phyloP scores from a whole-genome alignment of 2,888 invertebrate genomes.

The Lasiommata megera region DNA sequence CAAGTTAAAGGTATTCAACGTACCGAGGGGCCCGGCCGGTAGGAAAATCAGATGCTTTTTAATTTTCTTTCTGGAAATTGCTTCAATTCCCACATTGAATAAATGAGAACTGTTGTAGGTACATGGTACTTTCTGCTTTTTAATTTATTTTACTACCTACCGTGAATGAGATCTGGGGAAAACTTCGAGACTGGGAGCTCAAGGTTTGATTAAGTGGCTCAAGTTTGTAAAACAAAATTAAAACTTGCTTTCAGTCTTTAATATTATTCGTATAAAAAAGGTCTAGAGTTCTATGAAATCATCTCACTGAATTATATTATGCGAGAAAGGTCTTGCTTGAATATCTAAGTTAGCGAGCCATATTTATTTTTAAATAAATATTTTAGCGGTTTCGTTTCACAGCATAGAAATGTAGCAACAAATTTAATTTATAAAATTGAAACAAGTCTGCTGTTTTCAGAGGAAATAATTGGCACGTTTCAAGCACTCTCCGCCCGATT shows the following conservation, averaged over 20 bases:
- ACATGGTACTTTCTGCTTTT: slow-evolving; percentile 15
- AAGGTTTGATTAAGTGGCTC: slow-evolving; percentile 1
- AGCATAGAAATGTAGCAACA: neutral
- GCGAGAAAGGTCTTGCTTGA: too few species aligned
- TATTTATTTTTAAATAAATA: too few species aligned
- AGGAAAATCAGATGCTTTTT: slow-evolving; percentile 1
- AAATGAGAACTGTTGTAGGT: slow-evolving; percentile 10
- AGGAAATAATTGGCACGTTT: slow-evolving; percentile 8
- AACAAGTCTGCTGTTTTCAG: neutral
- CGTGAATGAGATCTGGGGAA: slow-evolving; percentile 21
- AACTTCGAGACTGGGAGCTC: slow-evolving; percentile 4
- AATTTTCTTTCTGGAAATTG: neutral
- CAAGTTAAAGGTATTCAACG: neutral
- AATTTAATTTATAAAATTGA: neutral
- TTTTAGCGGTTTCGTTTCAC: neutral
- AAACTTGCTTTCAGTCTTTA: neutral
- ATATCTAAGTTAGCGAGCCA: too few species aligned
- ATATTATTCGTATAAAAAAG: neutral
- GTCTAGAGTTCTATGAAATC: too few species aligned
- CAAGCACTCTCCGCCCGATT: slow-evolving; percentile 2
- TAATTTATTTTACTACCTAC: slow-evolving; percentile 22
- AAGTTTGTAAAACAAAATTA: neutral
- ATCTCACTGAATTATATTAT: too few species aligned
- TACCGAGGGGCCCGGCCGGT: neutral
- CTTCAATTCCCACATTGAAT: neutral